Evolutionary conservation across 2,113 vertebrate genomes (phyloP).

Genomic region (Anarhynchus alexandrinus): DNA sequence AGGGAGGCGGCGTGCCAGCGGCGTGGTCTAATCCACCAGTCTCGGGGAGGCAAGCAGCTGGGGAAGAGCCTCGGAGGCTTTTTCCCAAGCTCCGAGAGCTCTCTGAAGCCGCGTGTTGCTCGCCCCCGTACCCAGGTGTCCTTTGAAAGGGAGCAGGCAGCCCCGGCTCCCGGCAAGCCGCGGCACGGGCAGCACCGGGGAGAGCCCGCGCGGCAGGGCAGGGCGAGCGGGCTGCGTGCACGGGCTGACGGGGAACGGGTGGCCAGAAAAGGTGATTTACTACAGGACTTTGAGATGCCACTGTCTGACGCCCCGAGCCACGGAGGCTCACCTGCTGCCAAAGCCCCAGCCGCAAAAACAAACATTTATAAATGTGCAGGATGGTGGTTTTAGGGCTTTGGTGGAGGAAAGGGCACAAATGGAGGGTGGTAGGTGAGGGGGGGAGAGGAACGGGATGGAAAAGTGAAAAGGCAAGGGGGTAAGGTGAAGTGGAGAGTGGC

Average conservation of each 20-base stretch:
- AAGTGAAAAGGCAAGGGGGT: not conserved
- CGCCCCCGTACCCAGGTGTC: slow-evolving; percentile 6
- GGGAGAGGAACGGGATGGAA: not conserved
- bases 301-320: not conserved
- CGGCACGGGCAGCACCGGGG: not conserved
- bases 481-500: not conserved
- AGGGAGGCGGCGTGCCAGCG: not conserved
- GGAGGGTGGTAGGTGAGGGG: fast-evolving
- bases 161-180: not conserved
- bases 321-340: not conserved
- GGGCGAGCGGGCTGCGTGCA: not conserved
- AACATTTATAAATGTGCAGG: fast-evolving
- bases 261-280: not conserved
- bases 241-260: not conserved
- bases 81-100: slow-evolving; percentile 6
- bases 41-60: not conserved
- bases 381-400: not conserved
- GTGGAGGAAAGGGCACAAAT: not conserved
- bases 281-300: fast-evolving
- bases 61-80: slow-evolving; percentile 6
- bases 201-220: not conserved
- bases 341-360: not conserved
- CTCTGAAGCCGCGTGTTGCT: not conserved
- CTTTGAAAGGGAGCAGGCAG: not conserved
- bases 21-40: not conserved